These are phyloP conservation scores for Craterocephalus amniculus DNA, from an alignment of 2,797 vertebrate species.

Conservation along the genomic window DNA sequence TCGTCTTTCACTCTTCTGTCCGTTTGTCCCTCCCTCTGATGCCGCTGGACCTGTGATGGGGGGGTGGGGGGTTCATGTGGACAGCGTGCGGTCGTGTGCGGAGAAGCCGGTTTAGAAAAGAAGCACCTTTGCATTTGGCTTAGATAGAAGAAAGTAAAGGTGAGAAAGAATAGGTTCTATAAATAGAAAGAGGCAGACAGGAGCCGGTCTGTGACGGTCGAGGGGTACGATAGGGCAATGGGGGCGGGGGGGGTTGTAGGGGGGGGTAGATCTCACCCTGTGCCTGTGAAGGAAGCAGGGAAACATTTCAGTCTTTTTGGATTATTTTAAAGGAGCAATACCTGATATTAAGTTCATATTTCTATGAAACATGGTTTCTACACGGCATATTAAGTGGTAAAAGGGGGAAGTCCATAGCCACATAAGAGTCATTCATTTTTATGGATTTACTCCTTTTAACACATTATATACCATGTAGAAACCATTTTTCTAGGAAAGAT, in stretches of 20 bases:
- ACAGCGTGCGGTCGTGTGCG: conserved; percentile 47
- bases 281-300: conserved; percentile 65
- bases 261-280: conserved; percentile 69
- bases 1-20: conserved; percentile 16
- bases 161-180: conserved; percentile 58
- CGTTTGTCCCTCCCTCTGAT: conserved; percentile 13
- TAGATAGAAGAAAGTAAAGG: conserved; percentile 46
- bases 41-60: conserved; percentile 39
- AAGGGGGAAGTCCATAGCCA: too few species aligned
- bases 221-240: background rate
- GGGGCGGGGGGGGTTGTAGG: too few species aligned
- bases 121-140: conserved; percentile 85
- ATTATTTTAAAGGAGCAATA: too few species aligned
- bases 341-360: too few species aligned
- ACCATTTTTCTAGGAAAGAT: too few species aligned
- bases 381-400: too few species aligned
- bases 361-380: too few species aligned
- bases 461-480: too few species aligned
- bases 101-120: conserved; percentile 61
- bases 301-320: background rate
- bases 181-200: conserved; percentile 70
- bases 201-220: conserved; percentile 47
- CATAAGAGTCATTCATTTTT: too few species aligned
- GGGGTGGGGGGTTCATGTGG: conserved; percentile 21
- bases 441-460: too few species aligned